phyloP scores from a whole-genome alignment of 64 coral and sea anemone genomes.

The Montipora foliosa region DNA sequence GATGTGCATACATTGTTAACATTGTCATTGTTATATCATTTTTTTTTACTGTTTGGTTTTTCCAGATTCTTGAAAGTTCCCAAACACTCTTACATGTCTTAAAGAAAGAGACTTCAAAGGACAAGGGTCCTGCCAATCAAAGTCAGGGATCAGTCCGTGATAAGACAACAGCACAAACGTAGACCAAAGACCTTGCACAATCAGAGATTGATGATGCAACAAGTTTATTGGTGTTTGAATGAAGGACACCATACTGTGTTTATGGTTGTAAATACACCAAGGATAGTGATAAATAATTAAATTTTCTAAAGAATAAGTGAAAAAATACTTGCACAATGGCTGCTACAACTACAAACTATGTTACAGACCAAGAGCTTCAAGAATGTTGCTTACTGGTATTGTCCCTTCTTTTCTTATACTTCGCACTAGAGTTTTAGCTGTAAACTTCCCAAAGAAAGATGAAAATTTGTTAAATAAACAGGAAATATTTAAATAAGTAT shows the following conservation, averaged over 20 bases:
- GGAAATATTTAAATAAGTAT: no score
- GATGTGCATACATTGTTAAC: no score
- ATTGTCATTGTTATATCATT: no score
- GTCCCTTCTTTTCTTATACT: no score
- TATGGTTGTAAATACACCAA: neutral
- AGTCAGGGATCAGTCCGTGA: conserved; percentile 82
- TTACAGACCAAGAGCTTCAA: no score
- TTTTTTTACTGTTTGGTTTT: neutral
- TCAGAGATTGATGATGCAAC: neutral
- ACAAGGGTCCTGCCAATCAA: conserved; percentile 58
- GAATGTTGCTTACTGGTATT: no score
- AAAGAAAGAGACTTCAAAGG: conserved; percentile 96
- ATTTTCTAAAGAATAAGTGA: no score
- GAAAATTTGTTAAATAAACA: no score
- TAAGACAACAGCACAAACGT: conserved; percentile 72
- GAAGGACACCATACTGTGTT: neutral
- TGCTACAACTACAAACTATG: no score
- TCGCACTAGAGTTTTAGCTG: no score
- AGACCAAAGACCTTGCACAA: neutral
- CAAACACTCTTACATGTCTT: conserved; percentile 96
- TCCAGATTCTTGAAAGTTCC: conserved; percentile 97
- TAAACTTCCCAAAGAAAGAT: no score
- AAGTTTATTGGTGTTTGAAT: neutral
- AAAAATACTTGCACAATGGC: no score
- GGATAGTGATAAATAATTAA: neutral